Conservation (phyloP, 1,140 invertebrate genomes). For the Diachasmimorpha longicaudata region DNA sequence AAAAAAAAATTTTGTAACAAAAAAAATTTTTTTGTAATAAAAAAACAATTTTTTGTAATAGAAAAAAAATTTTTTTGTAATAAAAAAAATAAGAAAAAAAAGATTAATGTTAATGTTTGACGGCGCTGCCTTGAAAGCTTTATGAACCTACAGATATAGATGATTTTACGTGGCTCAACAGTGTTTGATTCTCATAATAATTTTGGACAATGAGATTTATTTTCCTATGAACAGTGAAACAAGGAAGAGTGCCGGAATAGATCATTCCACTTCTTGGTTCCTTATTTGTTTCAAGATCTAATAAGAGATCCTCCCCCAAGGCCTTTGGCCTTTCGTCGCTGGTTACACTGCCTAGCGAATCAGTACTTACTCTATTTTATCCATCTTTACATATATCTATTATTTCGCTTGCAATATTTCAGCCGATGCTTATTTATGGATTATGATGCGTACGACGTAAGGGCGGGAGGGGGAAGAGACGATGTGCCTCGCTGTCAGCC, state of each 20-base stretch:
- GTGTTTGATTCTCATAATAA: not conserved
- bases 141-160: too few species aligned
- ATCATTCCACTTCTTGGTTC: not conserved
- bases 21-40: too few species aligned
- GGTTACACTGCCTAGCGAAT: slow-evolving; percentile 31
- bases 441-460: slow-evolving; percentile 32
- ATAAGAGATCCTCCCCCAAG: slow-evolving; percentile 45
- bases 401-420: slow-evolving; percentile 18
- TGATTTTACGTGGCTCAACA: too few species aligned
- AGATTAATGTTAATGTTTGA: not conserved
- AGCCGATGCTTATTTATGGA: slow-evolving; percentile 49
- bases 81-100: too few species aligned
- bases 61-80: too few species aligned
- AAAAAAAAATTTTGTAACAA: too few species aligned
- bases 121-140: not conserved
- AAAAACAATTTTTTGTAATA: too few species aligned
- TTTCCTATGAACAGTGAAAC: not conserved
- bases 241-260: not conserved
- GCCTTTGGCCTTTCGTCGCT: slow-evolving; percentile 49
- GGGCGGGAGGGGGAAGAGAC: too few species aligned
- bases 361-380: not conserved
- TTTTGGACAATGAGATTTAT: not conserved
- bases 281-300: slow-evolving; percentile 40
- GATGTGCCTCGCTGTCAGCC: not conserved
- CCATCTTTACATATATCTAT: slow-evolving; percentile 6